Conservation (phyloP, 2,113 vertebrate genomes). For the Protomyctophum bolini region DNA sequence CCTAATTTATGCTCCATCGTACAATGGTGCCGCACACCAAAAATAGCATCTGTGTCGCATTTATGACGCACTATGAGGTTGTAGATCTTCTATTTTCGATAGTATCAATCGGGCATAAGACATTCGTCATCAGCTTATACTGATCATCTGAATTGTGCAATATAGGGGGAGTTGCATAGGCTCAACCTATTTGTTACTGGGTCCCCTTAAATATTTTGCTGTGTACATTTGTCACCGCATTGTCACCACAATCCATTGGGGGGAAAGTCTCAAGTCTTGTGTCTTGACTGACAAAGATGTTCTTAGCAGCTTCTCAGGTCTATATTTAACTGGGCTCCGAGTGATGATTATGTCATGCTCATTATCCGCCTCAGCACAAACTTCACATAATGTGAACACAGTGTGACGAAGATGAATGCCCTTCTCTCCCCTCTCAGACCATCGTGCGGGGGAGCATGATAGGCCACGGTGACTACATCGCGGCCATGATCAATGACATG, state of each 20-base stretch:
- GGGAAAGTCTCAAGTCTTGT: slow-evolving; percentile 37
- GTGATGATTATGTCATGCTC: slow-evolving; percentile 53
- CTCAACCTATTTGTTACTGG: background rate
- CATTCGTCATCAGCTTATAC: slow-evolving; percentile 18
- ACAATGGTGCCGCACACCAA: too few species aligned
- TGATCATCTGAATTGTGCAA: slow-evolving; percentile 15
- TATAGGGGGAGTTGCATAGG: background rate
- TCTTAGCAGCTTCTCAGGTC: slow-evolving; percentile 58
- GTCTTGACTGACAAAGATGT: slow-evolving; percentile 57
- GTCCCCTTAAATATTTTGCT: slow-evolving; percentile 19
- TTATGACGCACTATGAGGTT: background rate
- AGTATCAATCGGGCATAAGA: slow-evolving; percentile 1
- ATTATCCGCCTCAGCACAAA: slow-evolving; percentile 50
- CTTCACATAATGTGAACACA: slow-evolving; percentile 35
- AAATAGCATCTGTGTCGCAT: too few species aligned
- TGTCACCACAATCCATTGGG: slow-evolving; percentile 32
- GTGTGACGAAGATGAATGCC: slow-evolving; percentile 45
- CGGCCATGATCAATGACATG: slow-evolving; percentile 92
- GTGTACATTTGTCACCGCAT: slow-evolving; percentile 40
- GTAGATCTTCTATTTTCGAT: too few species aligned
- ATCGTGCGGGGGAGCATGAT: slow-evolving; percentile 93
- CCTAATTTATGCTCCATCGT: background rate
- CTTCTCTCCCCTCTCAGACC: slow-evolving; percentile 77
- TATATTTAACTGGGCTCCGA: slow-evolving; percentile 67
- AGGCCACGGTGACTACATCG: slow-evolving; percentile 91